A percentile compares a stretch with the other conserved stretches of the same genome.
Evolutionary conservation across 2,888 invertebrate species (phyloP).

Genomic region (Pristionchus maxplancki): DNA sequence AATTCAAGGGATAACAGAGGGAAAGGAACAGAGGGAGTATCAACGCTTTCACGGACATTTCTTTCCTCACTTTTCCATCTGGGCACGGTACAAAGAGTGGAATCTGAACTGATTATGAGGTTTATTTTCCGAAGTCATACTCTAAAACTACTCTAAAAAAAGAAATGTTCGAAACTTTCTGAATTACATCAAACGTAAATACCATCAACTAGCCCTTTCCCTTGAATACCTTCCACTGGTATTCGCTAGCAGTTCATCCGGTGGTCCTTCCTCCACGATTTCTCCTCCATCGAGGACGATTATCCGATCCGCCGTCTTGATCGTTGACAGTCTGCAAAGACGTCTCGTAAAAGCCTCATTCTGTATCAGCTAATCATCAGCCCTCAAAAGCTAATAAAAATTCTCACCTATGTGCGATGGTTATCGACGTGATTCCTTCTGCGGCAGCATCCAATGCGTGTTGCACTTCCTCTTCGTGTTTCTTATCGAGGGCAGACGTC

Average conservation of each 20-base stretch:
- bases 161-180: neutral
- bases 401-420: constrained; percentile 76
- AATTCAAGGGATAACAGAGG: neutral
- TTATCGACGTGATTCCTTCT: constrained; percentile 74
- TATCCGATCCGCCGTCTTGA: constrained; percentile 73
- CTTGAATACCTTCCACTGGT: constrained; percentile 59
- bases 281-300: constrained; percentile 73
- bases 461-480: constrained; percentile 76
- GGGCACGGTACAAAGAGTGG: neutral
- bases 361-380: too few species aligned
- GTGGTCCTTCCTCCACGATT: constrained; percentile 74
- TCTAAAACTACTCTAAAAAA: neutral
- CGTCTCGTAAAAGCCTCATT: neutral
- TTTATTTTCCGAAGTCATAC: neutral
- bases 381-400: too few species aligned
- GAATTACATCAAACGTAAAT: too few species aligned
- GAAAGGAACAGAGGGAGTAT: constrained; percentile 58
- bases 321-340: constrained; percentile 63
- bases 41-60: constrained; percentile 52
- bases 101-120: neutral
- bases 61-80: neutral
- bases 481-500: constrained; percentile 73
- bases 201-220: too few species aligned
- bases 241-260: constrained; percentile 70
- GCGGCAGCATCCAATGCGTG: constrained; percentile 75